Percentiles rank a stretch among this genome's conserved stretches.
These are phyloP conservation scores for Alexandromys fortis DNA, from an alignment of 2,113 vertebrate species.

Conservation along the genomic window DNA sequence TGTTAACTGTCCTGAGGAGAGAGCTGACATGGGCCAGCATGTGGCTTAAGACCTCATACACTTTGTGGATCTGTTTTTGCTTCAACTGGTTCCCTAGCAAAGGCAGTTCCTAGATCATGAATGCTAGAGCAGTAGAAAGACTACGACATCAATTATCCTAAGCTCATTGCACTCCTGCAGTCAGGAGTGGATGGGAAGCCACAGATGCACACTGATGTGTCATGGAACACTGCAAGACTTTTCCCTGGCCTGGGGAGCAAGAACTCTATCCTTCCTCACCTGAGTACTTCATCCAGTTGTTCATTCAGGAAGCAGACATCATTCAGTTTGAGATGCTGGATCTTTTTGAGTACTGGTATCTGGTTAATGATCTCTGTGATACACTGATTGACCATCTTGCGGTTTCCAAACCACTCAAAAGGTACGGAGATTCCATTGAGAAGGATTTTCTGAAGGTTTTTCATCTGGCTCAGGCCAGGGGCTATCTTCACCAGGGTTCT, in stretches of 20 bases:
- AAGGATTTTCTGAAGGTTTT: not conserved
- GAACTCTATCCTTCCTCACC: not conserved
- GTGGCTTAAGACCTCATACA: no score
- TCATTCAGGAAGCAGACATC: not conserved
- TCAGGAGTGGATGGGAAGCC: not conserved
- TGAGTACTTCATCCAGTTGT: not conserved
- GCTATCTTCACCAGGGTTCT: not conserved
- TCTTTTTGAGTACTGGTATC: not conserved
- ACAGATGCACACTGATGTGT: not conserved
- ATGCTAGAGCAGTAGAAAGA: not conserved
- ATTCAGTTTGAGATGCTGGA: not conserved
- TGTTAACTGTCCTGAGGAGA: not conserved
- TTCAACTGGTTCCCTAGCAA: not conserved
- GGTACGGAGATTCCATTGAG: not conserved
- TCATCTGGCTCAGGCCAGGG: not conserved
- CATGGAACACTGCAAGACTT: not conserved
- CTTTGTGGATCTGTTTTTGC: not conserved
- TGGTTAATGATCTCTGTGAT: not conserved
- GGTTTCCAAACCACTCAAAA: accelerated
- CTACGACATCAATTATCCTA: no score
- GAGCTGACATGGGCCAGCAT: not conserved
- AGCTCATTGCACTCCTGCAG: accelerated
- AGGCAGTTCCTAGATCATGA: no score
- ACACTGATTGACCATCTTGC: not conserved
- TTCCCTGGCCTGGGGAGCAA: not conserved